A percentile compares a stretch with the other conserved stretches of the same genome.
Conservation (phyloP, 1,140 invertebrate genomes). For the Acromyrmex heyeri region DNA sequence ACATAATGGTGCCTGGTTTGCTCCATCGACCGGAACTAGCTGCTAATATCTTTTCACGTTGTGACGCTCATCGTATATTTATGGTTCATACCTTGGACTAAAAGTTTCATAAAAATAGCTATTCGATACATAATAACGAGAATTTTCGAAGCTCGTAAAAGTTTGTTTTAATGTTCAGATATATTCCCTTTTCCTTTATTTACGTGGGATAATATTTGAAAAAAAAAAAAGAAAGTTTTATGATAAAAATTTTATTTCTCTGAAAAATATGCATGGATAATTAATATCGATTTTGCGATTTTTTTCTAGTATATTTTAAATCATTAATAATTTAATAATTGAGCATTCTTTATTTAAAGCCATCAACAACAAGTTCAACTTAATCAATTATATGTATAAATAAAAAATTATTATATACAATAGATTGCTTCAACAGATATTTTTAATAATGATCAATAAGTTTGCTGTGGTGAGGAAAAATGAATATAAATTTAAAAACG, state of each 20-base stretch:
- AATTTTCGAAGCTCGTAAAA: conserved; percentile 8
- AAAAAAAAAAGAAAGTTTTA: background rate
- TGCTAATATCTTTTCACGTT: conserved; percentile 50
- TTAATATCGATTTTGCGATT: conserved; percentile 19
- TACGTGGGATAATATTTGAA: background rate
- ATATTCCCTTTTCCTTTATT: background rate
- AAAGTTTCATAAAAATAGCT: conserved; percentile 5
- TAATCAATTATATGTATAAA: background rate
- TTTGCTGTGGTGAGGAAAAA: background rate
- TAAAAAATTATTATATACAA: background rate
- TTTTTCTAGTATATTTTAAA: background rate
- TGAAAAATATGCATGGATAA: conserved; percentile 21
- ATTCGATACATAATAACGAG: background rate
- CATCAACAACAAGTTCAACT: background rate
- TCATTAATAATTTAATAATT: conserved; percentile 1
- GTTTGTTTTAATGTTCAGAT: conserved; percentile 1
- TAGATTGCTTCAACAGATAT: background rate
- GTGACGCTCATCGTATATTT: conserved; percentile 12
- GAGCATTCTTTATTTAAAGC: background rate
- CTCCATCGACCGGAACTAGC: conserved; percentile 39
- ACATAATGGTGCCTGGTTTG: conserved; percentile 36
- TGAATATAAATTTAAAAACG: background rate
- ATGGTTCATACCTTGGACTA: background rate
- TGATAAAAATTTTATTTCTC: background rate
- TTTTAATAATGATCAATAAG: background rate